Base-by-base conservation (phyloP, 2,797 vertebrate species). In the Sebastes flavidus region DNA sequence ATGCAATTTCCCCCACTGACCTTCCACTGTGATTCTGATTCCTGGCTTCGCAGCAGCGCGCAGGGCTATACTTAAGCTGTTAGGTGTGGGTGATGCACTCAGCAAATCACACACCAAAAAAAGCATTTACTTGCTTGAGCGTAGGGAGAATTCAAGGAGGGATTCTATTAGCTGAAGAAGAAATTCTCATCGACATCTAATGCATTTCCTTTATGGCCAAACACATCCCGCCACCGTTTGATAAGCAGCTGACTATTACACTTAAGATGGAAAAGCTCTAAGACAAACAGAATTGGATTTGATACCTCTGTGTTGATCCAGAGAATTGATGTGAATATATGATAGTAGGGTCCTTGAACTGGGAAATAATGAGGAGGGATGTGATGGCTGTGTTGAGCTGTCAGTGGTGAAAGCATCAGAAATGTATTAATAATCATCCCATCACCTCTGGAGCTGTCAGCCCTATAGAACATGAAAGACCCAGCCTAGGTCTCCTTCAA, bases 351-450 rank as follows among this genome's bases (percentile, higher is more conserved):
- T 89, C 75, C 85, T 91, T 89, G 81, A 91, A 91, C 76, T 74
- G 24, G 72, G 72, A 88, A 82, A 92, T 94, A 94, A 94, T 91
- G 89, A 93, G 85, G 72, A 42, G 71, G 30, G 73, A 81, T 87
- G 62, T 70, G 85, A 92, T 59, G 81, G 75, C 86, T 72, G 65
- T 77, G 84, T 88, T 85, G 81, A 87, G 82, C 82, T 93, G 89
- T 89, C 91, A 86, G 77, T 60, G 46, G 55, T 56, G 77, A 88
- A 83, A 66, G 75, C 82, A 81, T 92, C 90, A 82, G 76, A 91
- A 75, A 80, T 63, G 76, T 89, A 91, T 93, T 93, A 91, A 94
- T 92, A 93, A 92, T 92, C 84, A 86, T 77, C 74, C 83, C 80
- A 65, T 90, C 90, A 90, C 80, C 76, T 81, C 86, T 86, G 88